Conservation (phyloP, 2,113 vertebrate species). For the Salvelinus alpinus region DNA sequence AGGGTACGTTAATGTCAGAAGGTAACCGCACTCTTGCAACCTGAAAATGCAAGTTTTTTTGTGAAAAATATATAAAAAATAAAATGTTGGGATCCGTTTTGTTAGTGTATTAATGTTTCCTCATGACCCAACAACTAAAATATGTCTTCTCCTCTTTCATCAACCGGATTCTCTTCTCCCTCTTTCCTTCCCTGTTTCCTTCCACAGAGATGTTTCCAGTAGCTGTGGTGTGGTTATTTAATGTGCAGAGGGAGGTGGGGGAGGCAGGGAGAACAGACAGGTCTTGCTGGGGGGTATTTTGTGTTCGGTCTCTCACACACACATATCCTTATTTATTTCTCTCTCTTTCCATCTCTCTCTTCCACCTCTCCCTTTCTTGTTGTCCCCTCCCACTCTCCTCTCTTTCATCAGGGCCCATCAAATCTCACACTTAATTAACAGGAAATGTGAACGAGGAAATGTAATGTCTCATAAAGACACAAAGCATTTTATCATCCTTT, state of each 20-base stretch:
- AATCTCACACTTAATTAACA: conserved; percentile 74
- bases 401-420: conserved; percentile 70
- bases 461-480: conserved; percentile 69
- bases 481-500: conserved; percentile 68
- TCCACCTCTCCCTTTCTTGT: conserved; percentile 39
- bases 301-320: not conserved
- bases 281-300: conserved; percentile 40
- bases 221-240: conserved; percentile 61
- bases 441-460: conserved; percentile 67
- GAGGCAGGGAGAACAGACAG: conserved; percentile 36
- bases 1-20: too few species aligned
- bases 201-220: conserved; percentile 40
- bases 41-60: too few species aligned
- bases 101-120: not conserved
- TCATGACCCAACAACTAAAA: not conserved
- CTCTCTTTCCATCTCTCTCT: conserved; percentile 20
- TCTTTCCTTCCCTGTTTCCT: conserved; percentile 35
- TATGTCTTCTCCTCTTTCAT: not conserved
- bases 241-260: conserved; percentile 23
- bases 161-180: not conserved
- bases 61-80: too few species aligned
- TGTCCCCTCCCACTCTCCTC: not conserved
- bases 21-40: too few species aligned
- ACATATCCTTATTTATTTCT: too few species aligned
- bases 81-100: too few species aligned